These are phyloP conservation scores for Brachyrhaphis roseni DNA, from an alignment of 2,797 vertebrate species.

Conservation along the genomic window DNA sequence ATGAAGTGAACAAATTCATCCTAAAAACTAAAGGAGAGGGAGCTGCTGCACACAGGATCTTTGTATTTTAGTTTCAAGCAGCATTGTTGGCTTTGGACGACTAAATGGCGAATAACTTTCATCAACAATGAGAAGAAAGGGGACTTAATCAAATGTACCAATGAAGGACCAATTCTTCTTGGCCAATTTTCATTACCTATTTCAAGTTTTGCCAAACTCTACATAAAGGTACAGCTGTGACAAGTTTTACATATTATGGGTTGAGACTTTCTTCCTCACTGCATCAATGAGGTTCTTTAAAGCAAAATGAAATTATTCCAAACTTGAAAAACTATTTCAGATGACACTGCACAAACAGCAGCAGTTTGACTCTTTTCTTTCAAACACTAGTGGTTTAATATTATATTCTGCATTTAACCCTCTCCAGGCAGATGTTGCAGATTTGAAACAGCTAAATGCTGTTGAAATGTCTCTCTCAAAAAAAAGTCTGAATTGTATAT, in stretches of 20 bases:
- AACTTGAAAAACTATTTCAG: not conserved
- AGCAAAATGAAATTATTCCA: not conserved
- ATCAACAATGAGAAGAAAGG: not conserved
- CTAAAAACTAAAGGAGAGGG: not conserved
- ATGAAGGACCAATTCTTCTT: not conserved
- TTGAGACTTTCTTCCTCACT: not conserved
- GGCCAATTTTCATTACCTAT: not conserved
- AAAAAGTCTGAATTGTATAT: no score
- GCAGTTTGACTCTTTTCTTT: not conserved
- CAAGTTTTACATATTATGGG: not conserved
- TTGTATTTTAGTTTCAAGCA: no score
- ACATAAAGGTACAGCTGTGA: not conserved
- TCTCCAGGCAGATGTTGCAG: no score
- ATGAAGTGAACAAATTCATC: not conserved
- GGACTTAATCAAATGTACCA: not conserved
- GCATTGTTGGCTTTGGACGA: not conserved
- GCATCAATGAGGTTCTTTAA: not conserved
- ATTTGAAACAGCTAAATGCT: no score
- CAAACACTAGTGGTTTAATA: not conserved
- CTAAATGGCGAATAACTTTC: no score
- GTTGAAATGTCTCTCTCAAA: no score
- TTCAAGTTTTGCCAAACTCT: not conserved
- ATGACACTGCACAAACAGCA: not conserved
- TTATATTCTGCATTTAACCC: not conserved
- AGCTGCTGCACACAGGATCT: not conserved